Evolutionary conservation across 2,113 vertebrate genomes (phyloP), one percentile per base, ranked within the genome.

Genomic region (Pimephales promelas): DNA sequence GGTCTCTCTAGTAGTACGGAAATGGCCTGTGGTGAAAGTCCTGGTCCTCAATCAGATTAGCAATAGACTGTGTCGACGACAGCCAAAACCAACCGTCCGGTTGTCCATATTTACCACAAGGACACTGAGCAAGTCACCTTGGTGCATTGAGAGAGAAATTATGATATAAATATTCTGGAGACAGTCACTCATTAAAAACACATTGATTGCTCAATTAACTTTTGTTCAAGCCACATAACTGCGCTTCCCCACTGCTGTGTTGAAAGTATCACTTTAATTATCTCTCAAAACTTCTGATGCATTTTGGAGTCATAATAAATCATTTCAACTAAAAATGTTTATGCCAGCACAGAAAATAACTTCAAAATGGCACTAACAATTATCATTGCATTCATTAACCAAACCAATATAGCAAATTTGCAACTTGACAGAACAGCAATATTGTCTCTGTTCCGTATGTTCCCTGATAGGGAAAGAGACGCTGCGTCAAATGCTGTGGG

Each of bases 31-130:
- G 77, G 77, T 79, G 24, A 79, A 64, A 64, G 24, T 64, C 77
- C 16, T 43, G 40, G 36, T 79, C 59, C 40, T 79, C 77, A 77
- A 59, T 77, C 75, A 79, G 77, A 78, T 79, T 64, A 79, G 77
- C 56, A 79, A 5, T n/a, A 79, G 77, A 64, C 76, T 79, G 36
- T 62, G 14, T 64, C 57, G 40, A 28, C 1, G 3, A 13, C 6
- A 3, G 18, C 56, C 3, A 0, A 79, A 79, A 64, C 13, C 4
- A 6, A 45, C 4, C 1, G n/a, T 5, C 45, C 26, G 43, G 59
- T 31, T 56, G 24, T 62, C 24, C 9, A 5, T 47, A 40, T 43
- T 64, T 43, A 0, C 59, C 36, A 20, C 71, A 79, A 79, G 77
- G 24, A 79, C 77, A 79, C 18, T 3, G 11, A 79, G 14, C 26